Conservation (phyloP, 2,888 invertebrate genomes). For the Temnothorax ravouxi region DNA sequence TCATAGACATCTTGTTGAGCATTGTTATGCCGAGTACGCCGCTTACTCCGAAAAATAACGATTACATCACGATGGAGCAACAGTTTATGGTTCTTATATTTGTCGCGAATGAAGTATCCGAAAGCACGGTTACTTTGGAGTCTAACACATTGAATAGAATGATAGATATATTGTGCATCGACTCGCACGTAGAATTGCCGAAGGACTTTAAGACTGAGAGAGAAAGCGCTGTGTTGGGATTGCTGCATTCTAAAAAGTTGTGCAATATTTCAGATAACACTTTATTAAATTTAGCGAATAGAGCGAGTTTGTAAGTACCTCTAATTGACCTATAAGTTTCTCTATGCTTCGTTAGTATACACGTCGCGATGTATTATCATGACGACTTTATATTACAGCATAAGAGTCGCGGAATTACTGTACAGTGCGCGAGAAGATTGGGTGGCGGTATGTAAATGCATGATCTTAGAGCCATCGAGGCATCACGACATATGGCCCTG, state of each 20-base stretch:
- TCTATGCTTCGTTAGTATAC: neutral
- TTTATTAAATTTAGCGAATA: slow-evolving; percentile 81
- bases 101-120: slow-evolving; percentile 83
- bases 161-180: slow-evolving; percentile 81
- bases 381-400: slow-evolving; percentile 73
- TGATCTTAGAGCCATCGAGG: slow-evolving; percentile 80
- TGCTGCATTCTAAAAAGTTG: slow-evolving; percentile 82
- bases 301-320: slow-evolving; percentile 83
- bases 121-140: slow-evolving; percentile 82
- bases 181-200: slow-evolving; percentile 72
- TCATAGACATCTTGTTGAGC: slow-evolving; percentile 92
- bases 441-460: slow-evolving; percentile 83
- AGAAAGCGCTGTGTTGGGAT: slow-evolving; percentile 82
- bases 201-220: slow-evolving; percentile 81
- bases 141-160: slow-evolving; percentile 79
- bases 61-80: slow-evolving; percentile 81
- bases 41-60: slow-evolving; percentile 79
- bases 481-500: slow-evolving; percentile 83
- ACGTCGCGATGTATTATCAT: neutral
- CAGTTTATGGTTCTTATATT: slow-evolving; percentile 83
- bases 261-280: slow-evolving; percentile 82
- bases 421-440: slow-evolving; percentile 84
- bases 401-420: slow-evolving; percentile 82
- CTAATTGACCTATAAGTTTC: neutral
- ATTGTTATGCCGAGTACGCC: slow-evolving; percentile 89